Evolutionary conservation across 2,113 vertebrate species (phyloP), one percentile per base, ranked within the genome.

Genomic region (Trogon surrucura): DNA sequence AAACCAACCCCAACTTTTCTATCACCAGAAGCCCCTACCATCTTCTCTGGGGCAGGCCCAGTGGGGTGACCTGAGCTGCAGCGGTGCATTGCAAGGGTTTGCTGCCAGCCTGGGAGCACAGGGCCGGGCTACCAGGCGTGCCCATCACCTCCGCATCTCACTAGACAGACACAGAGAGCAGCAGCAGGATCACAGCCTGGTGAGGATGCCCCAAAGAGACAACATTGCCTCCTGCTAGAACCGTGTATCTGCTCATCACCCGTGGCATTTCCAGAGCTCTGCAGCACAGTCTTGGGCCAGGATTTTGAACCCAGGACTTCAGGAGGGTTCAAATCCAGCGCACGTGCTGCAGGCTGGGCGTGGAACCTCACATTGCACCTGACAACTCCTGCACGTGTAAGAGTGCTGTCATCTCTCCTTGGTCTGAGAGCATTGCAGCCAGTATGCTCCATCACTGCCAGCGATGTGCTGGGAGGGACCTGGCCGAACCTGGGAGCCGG

Each of bases 331-430:
- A 66, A 29, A 56, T 16, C n/a, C 54, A 80, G 54, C 27, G 27
- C 32, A 5, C 0, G 11, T 12, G 47, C 36, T 45, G 67, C 53
- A 67, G 47, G 60, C 47, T 74, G 25, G 29, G 25, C 73, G 38
- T 1, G 1, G 32, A 56, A 47, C 34, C n/a, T 48, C 3, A 2
- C 9, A 16, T 16, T 34, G 4, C 20, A 26, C 44, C 44, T 18
- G 45, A 45, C 1, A 2, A 19, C 48, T 60, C 60, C 65, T 0
- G 0, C 2, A 0, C 1, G 6, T 1, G 2, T 26, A 32, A 45
- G 3, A 41, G 21, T 18, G 26, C 60, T 16, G 18, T 3, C 32
- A 54, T 36, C 47, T 47, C 48, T 56, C 70, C 62, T 41, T 29
- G 19, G 36, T 30, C 51, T 1, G 1, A 57, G 34, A 41, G 6